Percentiles rank a stretch among this genome's conserved stretches.
Evolutionary conservation across 2,797 vertebrate species (phyloP).

Genomic region (Triplophysa bombifrons): DNA sequence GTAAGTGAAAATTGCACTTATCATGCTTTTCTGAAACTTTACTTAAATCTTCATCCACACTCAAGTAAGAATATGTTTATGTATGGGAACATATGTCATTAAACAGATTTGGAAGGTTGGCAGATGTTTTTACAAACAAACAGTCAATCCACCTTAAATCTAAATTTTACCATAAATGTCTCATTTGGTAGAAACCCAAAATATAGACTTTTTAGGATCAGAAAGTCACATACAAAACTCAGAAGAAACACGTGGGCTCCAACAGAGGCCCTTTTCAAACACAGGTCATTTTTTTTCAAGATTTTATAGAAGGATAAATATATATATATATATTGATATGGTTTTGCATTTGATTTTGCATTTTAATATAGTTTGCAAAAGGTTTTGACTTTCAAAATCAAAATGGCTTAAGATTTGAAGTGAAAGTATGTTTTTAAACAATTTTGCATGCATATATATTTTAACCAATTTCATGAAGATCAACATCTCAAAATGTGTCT

Average conservation of each 20-base stretch:
- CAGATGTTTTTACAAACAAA: conserved; percentile 25
- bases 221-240: background rate
- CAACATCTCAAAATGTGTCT: conserved; percentile 49
- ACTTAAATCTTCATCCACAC: conserved; percentile 8
- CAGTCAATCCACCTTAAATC: background rate
- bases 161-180: background rate
- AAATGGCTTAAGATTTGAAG: background rate
- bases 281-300: background rate
- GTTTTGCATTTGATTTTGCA: background rate
- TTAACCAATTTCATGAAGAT: background rate
- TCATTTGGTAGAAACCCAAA: conserved; percentile 10
- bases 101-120: conserved; percentile 22
- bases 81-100: background rate
- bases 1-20: conserved; percentile 24
- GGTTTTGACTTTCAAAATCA: background rate
- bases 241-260: background rate
- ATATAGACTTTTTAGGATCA: conserved; percentile 8
- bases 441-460: background rate
- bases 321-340: background rate
- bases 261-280: background rate
- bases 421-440: background rate
- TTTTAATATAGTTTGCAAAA: background rate
- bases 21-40: background rate
- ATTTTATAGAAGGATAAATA: background rate
- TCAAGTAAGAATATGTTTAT: conserved; percentile 2